A percentile compares a stretch with the other conserved stretches of the same genome.
Evolutionary conservation across 2,113 vertebrate genomes (phyloP).

Genomic region (Nesoenas mayeri): DNA sequence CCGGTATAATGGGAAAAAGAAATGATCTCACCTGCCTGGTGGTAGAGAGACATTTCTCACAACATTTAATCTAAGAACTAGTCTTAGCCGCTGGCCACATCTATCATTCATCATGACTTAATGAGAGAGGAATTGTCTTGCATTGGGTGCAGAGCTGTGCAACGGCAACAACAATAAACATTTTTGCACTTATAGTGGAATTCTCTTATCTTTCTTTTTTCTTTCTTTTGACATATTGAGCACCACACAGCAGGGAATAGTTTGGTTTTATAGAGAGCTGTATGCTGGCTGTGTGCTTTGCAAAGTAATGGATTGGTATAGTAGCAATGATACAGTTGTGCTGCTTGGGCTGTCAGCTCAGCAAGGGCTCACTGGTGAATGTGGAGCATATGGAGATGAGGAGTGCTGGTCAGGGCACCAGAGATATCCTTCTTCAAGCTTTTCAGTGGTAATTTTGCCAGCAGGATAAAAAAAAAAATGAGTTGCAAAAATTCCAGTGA

Average conservation of each 20-base stretch:
- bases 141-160: neutral
- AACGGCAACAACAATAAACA: conserved; percentile 7
- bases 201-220: neutral
- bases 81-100: conserved; percentile 30
- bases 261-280: neutral
- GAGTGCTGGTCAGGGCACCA: neutral
- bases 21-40: conserved; percentile 64
- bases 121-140: conserved; percentile 30
- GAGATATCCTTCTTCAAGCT: neutral
- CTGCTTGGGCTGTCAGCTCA: neutral
- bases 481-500: neutral
- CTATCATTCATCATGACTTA: conserved; percentile 52
- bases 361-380: neutral
- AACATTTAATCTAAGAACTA: conserved; percentile 52
- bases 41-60: conserved; percentile 52
- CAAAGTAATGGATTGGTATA: neutral
- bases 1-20: conserved; percentile 49
- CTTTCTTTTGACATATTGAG: conserved; percentile 23
- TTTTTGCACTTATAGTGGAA: conserved; percentile 20
- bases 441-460: neutral
- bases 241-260: neutral
- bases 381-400: neutral
- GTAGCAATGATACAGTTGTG: neutral
- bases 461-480: neutral
- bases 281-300: neutral